Evolutionary conservation across 1,140 invertebrate genomes (phyloP).

Genomic region (Drosophila setifemur): DNA sequence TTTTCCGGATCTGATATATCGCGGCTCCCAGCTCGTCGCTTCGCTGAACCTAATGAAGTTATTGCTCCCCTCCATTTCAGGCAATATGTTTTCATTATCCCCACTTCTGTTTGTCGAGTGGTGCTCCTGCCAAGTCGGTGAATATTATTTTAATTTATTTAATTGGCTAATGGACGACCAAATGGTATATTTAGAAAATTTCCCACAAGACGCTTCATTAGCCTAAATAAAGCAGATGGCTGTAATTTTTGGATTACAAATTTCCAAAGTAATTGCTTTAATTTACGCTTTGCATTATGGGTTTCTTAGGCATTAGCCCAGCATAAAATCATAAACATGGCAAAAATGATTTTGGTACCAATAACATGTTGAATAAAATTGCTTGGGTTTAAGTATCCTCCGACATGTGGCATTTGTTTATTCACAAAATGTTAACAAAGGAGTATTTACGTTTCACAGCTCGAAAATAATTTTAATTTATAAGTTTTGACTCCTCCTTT

Average conservation of each 20-base stretch:
- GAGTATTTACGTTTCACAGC: too few species aligned
- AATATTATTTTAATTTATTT: constrained; percentile 74
- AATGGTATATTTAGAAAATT: constrained; percentile 41
- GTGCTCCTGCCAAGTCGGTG: constrained; percentile 42
- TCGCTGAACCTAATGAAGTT: constrained; percentile 65
- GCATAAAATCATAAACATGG: constrained; percentile 13
- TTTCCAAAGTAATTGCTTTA: constrained; percentile 23
- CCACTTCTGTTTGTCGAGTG: constrained; percentile 10
- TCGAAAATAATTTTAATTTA: neutral
- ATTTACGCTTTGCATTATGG: constrained; percentile 12
- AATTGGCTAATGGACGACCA: constrained; percentile 54
- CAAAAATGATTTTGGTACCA: neutral
- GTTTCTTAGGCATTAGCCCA: neutral
- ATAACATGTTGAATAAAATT: neutral
- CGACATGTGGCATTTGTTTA: neutral
- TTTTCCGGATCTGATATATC: constrained; percentile 14
- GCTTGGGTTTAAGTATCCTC: too few species aligned
- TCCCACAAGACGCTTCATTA: constrained; percentile 48
- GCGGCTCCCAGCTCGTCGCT: constrained; percentile 42
- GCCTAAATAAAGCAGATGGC: constrained; percentile 45
- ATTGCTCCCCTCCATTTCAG: constrained; percentile 37
- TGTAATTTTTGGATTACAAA: constrained; percentile 19
- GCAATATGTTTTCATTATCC: constrained; percentile 72
- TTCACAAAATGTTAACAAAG: too few species aligned
- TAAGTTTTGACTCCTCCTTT: neutral